Conservation (phyloP, 2,113 vertebrate genomes). For the Globicephala melas region DNA sequence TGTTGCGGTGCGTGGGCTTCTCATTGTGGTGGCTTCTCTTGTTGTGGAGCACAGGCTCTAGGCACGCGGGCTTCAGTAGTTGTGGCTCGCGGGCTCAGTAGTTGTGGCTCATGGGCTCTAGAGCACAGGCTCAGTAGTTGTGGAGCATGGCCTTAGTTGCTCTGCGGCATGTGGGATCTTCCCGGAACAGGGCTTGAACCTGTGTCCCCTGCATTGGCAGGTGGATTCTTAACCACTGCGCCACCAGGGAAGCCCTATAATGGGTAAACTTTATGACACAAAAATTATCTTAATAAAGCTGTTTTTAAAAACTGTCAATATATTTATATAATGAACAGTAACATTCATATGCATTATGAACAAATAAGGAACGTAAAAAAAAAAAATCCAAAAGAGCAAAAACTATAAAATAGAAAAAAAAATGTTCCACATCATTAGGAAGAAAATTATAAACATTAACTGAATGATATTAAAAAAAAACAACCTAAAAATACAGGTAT, state of each 20-base stretch:
- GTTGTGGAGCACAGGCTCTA: no score
- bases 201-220: no score
- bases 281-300: background rate
- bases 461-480: background rate
- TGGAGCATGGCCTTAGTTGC: no score
- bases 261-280: background rate
- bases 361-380: background rate
- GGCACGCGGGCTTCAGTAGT: no score
- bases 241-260: background rate
- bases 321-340: background rate
- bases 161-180: no score
- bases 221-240: no score
- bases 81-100: no score
- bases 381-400: background rate
- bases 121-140: no score
- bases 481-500: background rate
- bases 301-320: background rate
- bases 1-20: no score
- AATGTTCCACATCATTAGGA: background rate
- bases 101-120: no score
- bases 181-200: no score
- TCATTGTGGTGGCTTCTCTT: no score
- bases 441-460: background rate
- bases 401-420: background rate
- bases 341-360: background rate